phyloP scores from a whole-genome alignment of 2,888 invertebrate species.

The Lasioglossum figueresi region DNA sequence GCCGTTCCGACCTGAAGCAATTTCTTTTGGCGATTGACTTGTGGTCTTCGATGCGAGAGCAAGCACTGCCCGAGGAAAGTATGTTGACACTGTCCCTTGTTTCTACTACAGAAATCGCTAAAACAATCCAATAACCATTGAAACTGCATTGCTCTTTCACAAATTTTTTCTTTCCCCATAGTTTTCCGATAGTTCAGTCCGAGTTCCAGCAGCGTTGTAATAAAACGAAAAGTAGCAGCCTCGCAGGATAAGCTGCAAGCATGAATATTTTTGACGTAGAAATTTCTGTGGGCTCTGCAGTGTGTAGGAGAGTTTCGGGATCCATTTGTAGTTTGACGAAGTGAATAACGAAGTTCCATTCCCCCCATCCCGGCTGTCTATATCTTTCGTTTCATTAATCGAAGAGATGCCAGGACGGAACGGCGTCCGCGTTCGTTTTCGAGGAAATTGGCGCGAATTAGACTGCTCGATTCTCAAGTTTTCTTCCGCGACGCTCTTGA shows the following conservation, averaged over 20 bases:
- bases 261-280: neutral
- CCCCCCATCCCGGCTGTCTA: neutral
- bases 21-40: neutral
- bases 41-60: neutral
- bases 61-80: neutral
- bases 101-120: neutral
- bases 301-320: neutral
- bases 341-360: neutral
- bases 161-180: neutral
- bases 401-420: neutral
- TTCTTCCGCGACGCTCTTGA: neutral
- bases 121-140: neutral
- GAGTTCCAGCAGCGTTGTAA: neutral
- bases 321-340: neutral
- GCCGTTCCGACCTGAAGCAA: neutral
- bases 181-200: neutral
- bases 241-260: neutral
- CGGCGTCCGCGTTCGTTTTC: neutral
- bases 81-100: neutral
- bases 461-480: constrained; percentile 25
- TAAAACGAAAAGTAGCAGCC: neutral
- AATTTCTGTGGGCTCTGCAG: neutral
- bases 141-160: neutral
- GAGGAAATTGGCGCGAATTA: constrained; percentile 1
- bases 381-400: constrained; percentile 8